Conservation (phyloP, 2,888 invertebrate genomes). For the Drosophila borealis region DNA sequence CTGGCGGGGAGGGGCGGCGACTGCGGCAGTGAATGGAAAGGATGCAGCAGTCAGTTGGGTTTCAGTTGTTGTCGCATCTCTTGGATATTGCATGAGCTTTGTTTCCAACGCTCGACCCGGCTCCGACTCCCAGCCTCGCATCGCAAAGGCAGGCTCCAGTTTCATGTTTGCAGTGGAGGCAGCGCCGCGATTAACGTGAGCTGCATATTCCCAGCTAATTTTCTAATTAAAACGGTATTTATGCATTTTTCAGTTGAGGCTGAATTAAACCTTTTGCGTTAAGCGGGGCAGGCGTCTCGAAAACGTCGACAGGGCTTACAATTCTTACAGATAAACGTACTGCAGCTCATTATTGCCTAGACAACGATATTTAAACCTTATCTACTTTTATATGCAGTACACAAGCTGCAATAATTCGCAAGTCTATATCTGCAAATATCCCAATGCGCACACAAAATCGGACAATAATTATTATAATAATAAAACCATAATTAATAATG, state of each 20-base stretch:
- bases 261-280: constrained; percentile 63
- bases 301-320: constrained; percentile 13
- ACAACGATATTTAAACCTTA: background rate
- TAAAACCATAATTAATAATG: no score
- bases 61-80: constrained; percentile 74
- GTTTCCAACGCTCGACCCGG: constrained; percentile 4
- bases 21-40: constrained; percentile 15
- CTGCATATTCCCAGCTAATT: constrained; percentile 85
- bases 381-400: constrained; percentile 27
- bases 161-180: constrained; percentile 52
- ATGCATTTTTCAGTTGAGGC: constrained; percentile 81
- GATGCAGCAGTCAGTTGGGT: constrained; percentile 49
- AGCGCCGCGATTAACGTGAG: constrained; percentile 84
- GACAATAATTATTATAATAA: background rate
- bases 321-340: constrained; percentile 5
- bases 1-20: background rate
- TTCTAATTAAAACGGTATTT: constrained; percentile 85
- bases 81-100: constrained; percentile 79
- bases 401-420: background rate
- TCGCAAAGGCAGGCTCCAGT: constrained; percentile 40
- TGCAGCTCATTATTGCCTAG: constrained; percentile 11
- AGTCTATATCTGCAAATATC: constrained; percentile 4
- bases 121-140: constrained; percentile 7
- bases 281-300: constrained; percentile 10
- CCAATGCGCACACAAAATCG: background rate